Percentiles rank a stretch among this genome's conserved stretches.
Conservation (phyloP, 37 sponge, comb jelly and placozoan species). For the Halisarca cf. caerulea region DNA sequence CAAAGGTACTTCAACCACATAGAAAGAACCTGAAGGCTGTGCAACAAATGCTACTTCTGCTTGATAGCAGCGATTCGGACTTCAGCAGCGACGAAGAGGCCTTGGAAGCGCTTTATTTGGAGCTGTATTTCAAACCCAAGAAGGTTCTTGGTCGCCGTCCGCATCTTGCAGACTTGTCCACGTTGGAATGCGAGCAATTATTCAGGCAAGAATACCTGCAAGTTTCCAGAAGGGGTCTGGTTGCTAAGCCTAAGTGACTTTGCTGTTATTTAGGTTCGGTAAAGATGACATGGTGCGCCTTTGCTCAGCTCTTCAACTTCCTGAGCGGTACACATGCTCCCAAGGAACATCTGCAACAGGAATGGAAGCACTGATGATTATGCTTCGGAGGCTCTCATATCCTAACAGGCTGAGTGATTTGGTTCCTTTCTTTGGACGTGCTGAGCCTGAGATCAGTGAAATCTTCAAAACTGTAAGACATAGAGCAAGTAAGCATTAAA, state of each 20-base stretch:
- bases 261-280: background rate
- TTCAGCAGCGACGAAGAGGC: constrained; percentile 2
- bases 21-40: background rate
- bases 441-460: background rate
- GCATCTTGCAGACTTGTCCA: no score
- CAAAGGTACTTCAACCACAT: background rate
- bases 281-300: constrained; percentile 8
- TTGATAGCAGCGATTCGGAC: constrained; percentile 10
- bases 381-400: background rate
- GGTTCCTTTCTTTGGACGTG: background rate
- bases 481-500: background rate
- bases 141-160: background rate
- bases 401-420: background rate
- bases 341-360: background rate
- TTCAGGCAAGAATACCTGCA: background rate
- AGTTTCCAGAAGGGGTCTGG: background rate
- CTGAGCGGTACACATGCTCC: background rate
- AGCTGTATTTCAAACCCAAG: constrained; percentile 11
- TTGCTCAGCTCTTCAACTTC: constrained; percentile 11
- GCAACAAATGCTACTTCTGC: constrained; percentile 16
- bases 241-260: background rate
- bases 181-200: background rate
- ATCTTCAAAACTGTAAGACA: background rate
- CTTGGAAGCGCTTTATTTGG: constrained; percentile 6
- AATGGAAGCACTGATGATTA: background rate